A percentile compares a stretch with the other conserved stretches of the same genome.
Conservation (phyloP, 2,888 invertebrate genomes). For the Apamea monoglypha region DNA sequence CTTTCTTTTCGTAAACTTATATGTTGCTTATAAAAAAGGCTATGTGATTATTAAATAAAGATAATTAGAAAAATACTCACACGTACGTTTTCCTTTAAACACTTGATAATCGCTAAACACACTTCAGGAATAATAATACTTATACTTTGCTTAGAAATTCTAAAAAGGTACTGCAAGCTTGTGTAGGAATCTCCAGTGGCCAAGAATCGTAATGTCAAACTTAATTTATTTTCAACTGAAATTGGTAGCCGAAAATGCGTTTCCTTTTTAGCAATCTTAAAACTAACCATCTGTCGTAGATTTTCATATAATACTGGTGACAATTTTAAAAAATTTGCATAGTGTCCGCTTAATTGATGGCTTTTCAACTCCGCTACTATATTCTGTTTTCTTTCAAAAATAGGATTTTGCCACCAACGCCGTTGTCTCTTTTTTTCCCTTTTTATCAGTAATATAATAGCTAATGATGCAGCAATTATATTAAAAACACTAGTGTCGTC, state of each 20-base stretch:
- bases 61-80: slow-evolving; percentile 39
- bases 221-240: no score
- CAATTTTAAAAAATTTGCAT: no score
- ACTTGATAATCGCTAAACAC: no score
- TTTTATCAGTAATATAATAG: slow-evolving; percentile 30
- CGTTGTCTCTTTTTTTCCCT: slow-evolving; percentile 29
- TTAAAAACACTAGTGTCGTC: slow-evolving; percentile 12
- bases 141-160: slow-evolving; percentile 37
- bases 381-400: slow-evolving; percentile 33
- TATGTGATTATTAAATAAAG: slow-evolving; percentile 38
- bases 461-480: slow-evolving; percentile 28
- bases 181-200: no score
- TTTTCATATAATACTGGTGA: no score
- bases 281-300: no score
- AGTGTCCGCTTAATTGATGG: slow-evolving; percentile 37
- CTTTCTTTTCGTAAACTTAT: slow-evolving; percentile 35
- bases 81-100: slow-evolving; percentile 32
- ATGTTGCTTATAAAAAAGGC: slow-evolving; percentile 37
- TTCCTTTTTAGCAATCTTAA: no score
- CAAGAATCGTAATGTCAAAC: no score
- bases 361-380: slow-evolving; percentile 28
- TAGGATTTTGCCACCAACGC: slow-evolving; percentile 29
- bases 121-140: no score
- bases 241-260: no score
- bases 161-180: no score